phyloP scores from a whole-genome alignment of 2,797 vertebrate genomes.

The Neoniphon sammara region DNA sequence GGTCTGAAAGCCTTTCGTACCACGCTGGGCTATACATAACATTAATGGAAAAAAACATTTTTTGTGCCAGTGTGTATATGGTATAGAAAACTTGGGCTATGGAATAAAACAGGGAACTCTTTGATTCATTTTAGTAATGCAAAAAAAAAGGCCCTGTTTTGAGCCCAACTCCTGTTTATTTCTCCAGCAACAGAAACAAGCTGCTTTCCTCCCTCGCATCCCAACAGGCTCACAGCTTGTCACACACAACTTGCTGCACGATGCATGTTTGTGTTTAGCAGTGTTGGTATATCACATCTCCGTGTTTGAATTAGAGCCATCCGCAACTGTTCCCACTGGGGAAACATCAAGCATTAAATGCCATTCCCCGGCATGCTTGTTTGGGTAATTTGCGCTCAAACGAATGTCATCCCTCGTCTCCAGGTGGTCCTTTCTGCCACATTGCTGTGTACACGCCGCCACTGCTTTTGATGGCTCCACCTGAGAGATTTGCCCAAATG shows the following conservation, averaged over 20 bases:
- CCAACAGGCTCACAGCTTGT: conserved; percentile 57
- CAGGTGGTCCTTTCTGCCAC: conserved; percentile 79
- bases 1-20: background rate
- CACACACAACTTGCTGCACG: conserved; percentile 50
- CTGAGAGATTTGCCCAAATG: conserved; percentile 84
- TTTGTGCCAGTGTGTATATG: too few species aligned
- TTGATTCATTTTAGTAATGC: background rate
- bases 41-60: too few species aligned
- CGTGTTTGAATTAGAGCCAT: conserved; percentile 73
- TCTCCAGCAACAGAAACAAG: conserved; percentile 36
- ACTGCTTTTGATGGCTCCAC: conserved; percentile 82
- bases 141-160: conserved; percentile 9
- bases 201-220: conserved; percentile 65
- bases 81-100: background rate
- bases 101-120: background rate
- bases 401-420: conserved; percentile 77
- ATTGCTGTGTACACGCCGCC: conserved; percentile 68
- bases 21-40: background rate
- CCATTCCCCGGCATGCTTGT: conserved; percentile 78
- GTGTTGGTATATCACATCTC: conserved; percentile 67
- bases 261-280: conserved; percentile 72
- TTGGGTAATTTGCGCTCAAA: conserved; percentile 83
- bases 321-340: conserved; percentile 66
- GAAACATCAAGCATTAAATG: conserved; percentile 77
- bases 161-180: conserved; percentile 16